Evolutionary conservation across 2,113 vertebrate species (phyloP).

Genomic region (Phalacrocorax pelagicus): DNA sequence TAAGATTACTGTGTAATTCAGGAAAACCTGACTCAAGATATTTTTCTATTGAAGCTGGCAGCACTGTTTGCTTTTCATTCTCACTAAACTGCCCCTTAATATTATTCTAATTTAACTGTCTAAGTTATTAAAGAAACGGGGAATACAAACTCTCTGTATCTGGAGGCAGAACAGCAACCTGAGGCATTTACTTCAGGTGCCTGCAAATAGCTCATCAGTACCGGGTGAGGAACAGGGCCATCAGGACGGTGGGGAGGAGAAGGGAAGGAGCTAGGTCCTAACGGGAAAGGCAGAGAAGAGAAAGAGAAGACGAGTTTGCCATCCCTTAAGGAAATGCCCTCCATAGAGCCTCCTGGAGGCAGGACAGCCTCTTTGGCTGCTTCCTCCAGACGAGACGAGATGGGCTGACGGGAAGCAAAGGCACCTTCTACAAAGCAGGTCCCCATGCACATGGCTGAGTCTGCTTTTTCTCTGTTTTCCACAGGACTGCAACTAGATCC

Average conservation of each 20-base stretch:
- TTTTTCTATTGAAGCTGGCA: background rate
- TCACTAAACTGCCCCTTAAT: background rate
- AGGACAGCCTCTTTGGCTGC: background rate
- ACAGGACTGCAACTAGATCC: background rate
- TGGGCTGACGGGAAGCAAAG: background rate
- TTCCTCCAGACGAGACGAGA: background rate
- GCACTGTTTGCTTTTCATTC: background rate
- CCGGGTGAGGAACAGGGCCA: background rate
- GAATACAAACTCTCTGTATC: background rate
- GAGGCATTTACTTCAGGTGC: background rate
- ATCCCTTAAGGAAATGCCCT: background rate
- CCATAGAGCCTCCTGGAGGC: background rate
- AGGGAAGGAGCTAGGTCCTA: background rate
- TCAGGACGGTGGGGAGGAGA: background rate
- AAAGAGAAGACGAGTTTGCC: background rate
- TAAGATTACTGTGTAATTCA: background rate
- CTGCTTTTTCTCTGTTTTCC: background rate
- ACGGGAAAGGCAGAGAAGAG: background rate
- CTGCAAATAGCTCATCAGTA: background rate
- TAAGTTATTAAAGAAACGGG: background rate
- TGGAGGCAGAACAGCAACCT: background rate
- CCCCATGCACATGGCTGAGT: background rate
- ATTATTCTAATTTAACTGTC: background rate
- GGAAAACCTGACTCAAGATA: background rate
- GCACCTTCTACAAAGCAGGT: background rate